These are phyloP conservation scores for Rhagophthalmus giganteus DNA, from an alignment of 2,888 invertebrate genomes.

Conservation along the genomic window DNA sequence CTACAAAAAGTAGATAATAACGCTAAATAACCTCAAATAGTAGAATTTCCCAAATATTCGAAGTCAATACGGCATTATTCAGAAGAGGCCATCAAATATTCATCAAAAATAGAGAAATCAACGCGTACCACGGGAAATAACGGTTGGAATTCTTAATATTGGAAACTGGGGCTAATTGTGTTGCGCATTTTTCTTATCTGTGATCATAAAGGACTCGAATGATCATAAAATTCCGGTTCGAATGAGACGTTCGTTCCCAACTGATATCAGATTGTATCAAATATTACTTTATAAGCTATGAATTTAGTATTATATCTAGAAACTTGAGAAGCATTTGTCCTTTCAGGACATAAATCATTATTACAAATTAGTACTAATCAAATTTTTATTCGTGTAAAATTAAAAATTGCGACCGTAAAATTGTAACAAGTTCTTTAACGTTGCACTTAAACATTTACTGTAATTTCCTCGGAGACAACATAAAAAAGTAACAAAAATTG, in stretches of 20 bases:
- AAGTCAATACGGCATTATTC: constrained; percentile 6
- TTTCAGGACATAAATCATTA: constrained; percentile 1
- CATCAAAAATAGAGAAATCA: constrained; percentile 29
- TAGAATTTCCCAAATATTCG: too few relatives aligned
- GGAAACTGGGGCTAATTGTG: constrained; percentile 25
- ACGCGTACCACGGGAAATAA: constrained; percentile 13
- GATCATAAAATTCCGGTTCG: constrained; percentile 25
- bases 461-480: constrained; percentile 28
- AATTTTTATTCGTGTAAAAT: background rate
- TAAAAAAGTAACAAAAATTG: constrained; percentile 30
- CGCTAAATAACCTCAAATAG: too few relatives aligned
- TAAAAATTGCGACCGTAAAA: constrained; percentile 7
- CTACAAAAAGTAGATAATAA: too few relatives aligned
- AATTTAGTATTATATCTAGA: background rate
- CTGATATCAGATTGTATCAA: constrained; percentile 16
- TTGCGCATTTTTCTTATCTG: constrained; percentile 29
- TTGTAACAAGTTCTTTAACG: constrained; percentile 18
- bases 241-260: constrained; percentile 20
- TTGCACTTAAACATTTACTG: constrained; percentile 16
- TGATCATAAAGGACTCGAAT: constrained; percentile 23
- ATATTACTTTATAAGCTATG: constrained; percentile 12
- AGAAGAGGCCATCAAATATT: constrained; percentile 26
- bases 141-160: constrained; percentile 21
- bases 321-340: background rate
- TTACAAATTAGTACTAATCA: background rate